Conservation (phyloP, 1,140 invertebrate species). For the Holcopasites calliopsidis region DNA sequence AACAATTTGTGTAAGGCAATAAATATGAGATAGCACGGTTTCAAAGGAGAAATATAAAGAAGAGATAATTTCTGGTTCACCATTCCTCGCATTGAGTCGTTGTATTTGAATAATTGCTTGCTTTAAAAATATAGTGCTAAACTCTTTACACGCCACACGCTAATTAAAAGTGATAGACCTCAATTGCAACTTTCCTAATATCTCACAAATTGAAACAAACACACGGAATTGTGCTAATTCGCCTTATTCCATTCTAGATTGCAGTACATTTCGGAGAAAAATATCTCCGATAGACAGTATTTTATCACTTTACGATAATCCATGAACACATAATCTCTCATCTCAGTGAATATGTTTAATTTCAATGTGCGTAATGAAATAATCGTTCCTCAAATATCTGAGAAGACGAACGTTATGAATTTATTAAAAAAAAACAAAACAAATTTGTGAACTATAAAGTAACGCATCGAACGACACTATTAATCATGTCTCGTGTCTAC, state of each 20-base stretch:
- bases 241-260: not conserved
- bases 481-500: not conserved
- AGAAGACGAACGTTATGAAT: not conserved
- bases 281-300: not conserved
- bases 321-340: constrained; percentile 20
- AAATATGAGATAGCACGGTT: not conserved
- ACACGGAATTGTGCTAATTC: not conserved
- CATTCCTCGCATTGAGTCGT: constrained; percentile 3
- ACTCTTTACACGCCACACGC: not conserved
- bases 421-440: constrained; percentile 21
- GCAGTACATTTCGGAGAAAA: not conserved
- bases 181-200: not conserved
- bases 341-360: constrained; percentile 22
- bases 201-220: not conserved
- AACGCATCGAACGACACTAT: not conserved
- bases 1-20: not conserved
- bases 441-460: not conserved
- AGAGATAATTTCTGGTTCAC: not conserved
- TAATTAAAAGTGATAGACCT: constrained; percentile 6
- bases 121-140: constrained; percentile 13
- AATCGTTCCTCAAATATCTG: not conserved
- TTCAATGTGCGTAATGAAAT: constrained; percentile 29
- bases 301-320: not conserved
- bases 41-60: not conserved
- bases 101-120: constrained; percentile 21